phyloP scores from a whole-genome alignment of 2,888 invertebrate species.

The Liopterus haemorrhoidalis region DNA sequence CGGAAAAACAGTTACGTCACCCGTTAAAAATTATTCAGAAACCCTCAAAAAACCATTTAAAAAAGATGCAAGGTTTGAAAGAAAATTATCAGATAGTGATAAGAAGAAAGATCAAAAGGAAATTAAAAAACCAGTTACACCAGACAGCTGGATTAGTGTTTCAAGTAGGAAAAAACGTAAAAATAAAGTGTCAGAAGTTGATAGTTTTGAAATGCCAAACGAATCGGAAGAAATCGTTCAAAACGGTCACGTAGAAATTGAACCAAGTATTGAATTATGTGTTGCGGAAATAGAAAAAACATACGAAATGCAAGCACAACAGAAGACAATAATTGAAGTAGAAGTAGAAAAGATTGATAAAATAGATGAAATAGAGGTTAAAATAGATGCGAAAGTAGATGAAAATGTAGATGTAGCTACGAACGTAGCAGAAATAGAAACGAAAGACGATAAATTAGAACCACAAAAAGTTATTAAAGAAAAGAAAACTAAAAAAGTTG shows the following conservation, averaged over 20 bases:
- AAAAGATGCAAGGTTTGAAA: constrained; percentile 1
- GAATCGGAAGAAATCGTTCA: too few species aligned
- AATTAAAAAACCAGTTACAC: constrained; percentile 11
- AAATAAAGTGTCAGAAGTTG: constrained; percentile 37
- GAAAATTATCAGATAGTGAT: too few species aligned
- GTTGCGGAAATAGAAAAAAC: constrained; percentile 17
- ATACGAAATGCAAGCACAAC: not conserved
- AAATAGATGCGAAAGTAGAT: too few species aligned
- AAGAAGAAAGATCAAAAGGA: constrained; percentile 7
- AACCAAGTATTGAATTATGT: constrained; percentile 19
- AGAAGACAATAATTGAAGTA: constrained; percentile 15
- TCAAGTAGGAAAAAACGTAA: constrained; percentile 43
- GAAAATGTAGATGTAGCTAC: constrained; percentile 8
- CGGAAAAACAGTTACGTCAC: not conserved
- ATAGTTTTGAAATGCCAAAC: too few species aligned
- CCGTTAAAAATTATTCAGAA: constrained; percentile 28
- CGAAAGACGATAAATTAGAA: constrained; percentile 9
- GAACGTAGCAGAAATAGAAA: constrained; percentile 8
- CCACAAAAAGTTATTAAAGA: constrained; percentile 9
- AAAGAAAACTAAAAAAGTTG: not conserved
- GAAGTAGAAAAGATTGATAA: constrained; percentile 21
- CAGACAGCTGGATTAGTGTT: constrained; percentile 44
- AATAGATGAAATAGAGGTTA: constrained; percentile 1
- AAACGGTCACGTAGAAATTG: too few species aligned
- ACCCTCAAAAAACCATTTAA: constrained; percentile 24